Evolutionary conservation across 2,888 invertebrate genomes (phyloP), one percentile per base, ranked within the genome.

Genomic region (Mesodorylaimus sp.): DNA sequence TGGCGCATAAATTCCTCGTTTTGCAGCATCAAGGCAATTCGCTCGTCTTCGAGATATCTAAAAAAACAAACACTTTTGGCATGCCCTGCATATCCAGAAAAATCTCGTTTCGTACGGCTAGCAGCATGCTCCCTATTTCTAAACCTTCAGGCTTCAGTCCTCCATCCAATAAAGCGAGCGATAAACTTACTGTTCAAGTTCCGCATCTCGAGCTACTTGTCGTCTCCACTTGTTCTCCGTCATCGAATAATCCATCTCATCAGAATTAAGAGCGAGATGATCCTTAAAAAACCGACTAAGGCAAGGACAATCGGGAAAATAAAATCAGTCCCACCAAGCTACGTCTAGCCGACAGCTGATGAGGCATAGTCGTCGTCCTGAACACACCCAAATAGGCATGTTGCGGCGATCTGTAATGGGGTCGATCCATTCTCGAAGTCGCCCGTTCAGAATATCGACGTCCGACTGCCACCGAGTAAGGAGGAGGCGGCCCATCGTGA

Each of bases 1-100:
- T 86, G 83, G 42, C 80, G 77, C 77, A 87, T 79, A 60, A 87
- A 87, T 68, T 88, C 87, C 63, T 84, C 83, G 62, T 87, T 87
- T 66, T 87, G 87, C 50, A 87, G 72, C 68, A 84, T 79, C 54
- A 85, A 75, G 1, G 86, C 86, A 55, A 84, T 80, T 55, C 80
- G 75, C 64, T 87, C 85, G 64, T 87, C 87, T 56, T 86, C 85
- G 62, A 85, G 26, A 37, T 26, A 50, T 25, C 50, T 50, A 43
- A 5, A 49, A 21, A 7, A 42, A 45, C 7, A 7, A 45, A 32
- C 32, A 32, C 10, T 32, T 32, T 13, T 32, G 10, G 10, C 16
- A 13, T 32, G 32, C 32, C 10, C 16, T 32, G 32, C 16, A 13
- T 16, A 16, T 16, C 16, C 32, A 39, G 7, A 19, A 19, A 39